phyloP scores from a whole-genome alignment of 2,888 invertebrate genomes.

The Cheilosia grossa region DNA sequence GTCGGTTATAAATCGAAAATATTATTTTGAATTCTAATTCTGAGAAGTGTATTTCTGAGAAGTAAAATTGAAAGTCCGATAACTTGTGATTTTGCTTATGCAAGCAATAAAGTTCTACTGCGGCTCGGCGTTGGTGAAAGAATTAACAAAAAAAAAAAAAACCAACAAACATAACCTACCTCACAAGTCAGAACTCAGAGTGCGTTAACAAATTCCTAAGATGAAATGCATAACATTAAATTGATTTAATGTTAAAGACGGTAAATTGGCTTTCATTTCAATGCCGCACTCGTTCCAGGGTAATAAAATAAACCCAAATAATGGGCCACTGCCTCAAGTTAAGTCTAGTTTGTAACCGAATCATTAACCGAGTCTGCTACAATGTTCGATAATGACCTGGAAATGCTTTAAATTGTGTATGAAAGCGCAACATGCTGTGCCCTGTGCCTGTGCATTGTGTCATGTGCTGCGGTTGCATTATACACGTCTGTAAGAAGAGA shows the following conservation, averaged over 20 bases:
- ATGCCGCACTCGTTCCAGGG: slow-evolving; percentile 46
- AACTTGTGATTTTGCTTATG: background rate
- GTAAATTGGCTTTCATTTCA: slow-evolving; percentile 51
- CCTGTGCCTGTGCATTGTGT: background rate
- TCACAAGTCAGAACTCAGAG: background rate
- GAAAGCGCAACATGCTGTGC: slow-evolving; percentile 60
- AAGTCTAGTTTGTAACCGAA: slow-evolving; percentile 19
- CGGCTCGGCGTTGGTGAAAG: background rate
- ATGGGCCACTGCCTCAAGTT: slow-evolving; percentile 32
- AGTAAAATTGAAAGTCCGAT: slow-evolving; percentile 13
- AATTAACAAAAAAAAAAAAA: background rate
- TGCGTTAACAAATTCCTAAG: slow-evolving; percentile 22
- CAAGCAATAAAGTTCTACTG: background rate
- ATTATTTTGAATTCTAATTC: background rate
- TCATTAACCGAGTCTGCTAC: slow-evolving; percentile 10
- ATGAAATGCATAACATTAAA: slow-evolving; percentile 56
- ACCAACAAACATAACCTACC: background rate
- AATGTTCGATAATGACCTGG: slow-evolving; percentile 43
- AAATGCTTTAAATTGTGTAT: slow-evolving; percentile 61
- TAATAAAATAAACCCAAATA: slow-evolving; percentile 60
- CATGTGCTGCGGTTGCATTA: slow-evolving; percentile 25
- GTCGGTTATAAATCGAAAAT: background rate
- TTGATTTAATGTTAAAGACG: slow-evolving; percentile 25
- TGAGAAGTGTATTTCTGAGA: too few species aligned
- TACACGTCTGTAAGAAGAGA: slow-evolving; percentile 26